These are phyloP conservation scores for Chaetura pelagica DNA, from an alignment of 2,113 vertebrate species.

Conservation along the genomic window DNA sequence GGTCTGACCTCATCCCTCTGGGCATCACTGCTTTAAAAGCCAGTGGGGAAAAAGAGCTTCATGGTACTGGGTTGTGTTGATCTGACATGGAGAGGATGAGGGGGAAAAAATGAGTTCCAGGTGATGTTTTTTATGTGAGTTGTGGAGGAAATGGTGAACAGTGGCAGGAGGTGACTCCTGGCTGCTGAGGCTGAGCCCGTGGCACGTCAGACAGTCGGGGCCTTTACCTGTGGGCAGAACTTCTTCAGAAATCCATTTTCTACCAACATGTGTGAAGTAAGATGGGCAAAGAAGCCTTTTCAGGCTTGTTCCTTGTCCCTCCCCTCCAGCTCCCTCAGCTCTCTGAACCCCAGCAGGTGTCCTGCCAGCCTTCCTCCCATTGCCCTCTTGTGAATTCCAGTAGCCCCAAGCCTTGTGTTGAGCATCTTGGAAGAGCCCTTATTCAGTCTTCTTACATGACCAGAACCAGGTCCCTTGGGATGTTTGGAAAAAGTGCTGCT, in stretches of 20 bases:
- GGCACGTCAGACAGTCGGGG: background rate
- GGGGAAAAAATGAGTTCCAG: background rate
- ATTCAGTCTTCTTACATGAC: background rate
- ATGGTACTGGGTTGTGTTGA: accelerated
- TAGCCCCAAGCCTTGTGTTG: accelerated
- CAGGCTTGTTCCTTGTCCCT: background rate
- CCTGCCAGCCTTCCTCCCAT: background rate
- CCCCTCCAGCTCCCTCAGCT: background rate
- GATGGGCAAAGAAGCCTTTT: background rate
- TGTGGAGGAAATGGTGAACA: background rate
- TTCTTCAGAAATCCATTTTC: background rate
- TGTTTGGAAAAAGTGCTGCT: background rate
- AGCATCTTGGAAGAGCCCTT: background rate
- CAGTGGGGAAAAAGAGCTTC: background rate
- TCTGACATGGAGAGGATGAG: background rate
- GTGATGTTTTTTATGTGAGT: background rate
- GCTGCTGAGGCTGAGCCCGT: background rate
- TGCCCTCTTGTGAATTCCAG: background rate
- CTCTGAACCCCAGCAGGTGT: accelerated
- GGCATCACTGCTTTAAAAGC: background rate
- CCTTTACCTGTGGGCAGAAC: accelerated
- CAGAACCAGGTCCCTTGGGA: background rate
- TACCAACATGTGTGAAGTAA: accelerated
- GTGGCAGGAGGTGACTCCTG: background rate
- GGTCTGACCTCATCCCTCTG: background rate